Conservation (phyloP, 92 coral and sea anemone species). For the Parazoanthus atlanticus region DNA sequence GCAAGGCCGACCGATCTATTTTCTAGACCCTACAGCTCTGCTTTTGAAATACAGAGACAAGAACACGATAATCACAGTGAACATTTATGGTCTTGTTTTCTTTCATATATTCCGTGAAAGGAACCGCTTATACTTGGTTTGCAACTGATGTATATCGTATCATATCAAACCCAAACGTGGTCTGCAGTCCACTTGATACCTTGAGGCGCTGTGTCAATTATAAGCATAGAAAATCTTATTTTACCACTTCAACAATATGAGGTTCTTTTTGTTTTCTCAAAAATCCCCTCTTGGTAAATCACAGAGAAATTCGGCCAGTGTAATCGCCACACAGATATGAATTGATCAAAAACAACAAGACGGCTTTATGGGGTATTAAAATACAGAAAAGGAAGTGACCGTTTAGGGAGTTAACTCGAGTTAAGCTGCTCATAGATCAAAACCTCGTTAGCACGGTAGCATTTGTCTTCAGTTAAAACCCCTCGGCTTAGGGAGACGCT, state of each 20-base stretch:
- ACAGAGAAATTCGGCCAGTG: not conserved
- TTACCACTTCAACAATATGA: not conserved
- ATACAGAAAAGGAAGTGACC: constrained; percentile 6
- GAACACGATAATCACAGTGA: not conserved
- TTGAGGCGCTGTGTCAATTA: not conserved
- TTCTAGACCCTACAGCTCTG: not conserved
- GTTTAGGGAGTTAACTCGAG: not conserved
- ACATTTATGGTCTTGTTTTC: not conserved
- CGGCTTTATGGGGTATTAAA: not conserved
- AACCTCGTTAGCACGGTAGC: constrained; percentile 40
- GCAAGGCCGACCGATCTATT: not conserved
- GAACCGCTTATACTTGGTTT: not conserved
- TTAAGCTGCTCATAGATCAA: constrained; percentile 12
- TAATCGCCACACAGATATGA: no score
- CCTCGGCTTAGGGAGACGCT: not conserved
- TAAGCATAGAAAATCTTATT: not conserved
- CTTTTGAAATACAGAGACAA: not conserved
- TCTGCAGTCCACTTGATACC: not conserved
- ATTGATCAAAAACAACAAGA: not conserved
- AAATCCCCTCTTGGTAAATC: not conserved
- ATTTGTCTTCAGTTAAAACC: constrained; percentile 27
- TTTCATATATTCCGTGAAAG: not conserved
- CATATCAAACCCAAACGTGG: not conserved
- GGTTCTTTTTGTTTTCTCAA: not conserved
- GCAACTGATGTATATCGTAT: not conserved